Conservation (phyloP, 2,888 invertebrate species). For the Tachystola acroxantha region DNA sequence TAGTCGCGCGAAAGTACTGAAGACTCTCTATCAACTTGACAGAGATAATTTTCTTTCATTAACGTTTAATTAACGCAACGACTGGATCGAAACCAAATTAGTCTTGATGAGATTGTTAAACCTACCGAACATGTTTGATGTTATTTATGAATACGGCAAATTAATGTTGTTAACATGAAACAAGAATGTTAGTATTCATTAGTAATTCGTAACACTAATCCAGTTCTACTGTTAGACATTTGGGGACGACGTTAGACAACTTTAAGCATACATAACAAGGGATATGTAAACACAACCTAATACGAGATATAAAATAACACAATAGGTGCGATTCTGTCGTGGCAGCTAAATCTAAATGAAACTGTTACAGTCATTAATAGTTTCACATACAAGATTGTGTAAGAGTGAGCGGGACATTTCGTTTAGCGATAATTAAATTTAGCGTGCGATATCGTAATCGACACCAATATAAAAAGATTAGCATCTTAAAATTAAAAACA, state of each 20-base stretch:
- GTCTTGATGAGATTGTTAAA: slow-evolving; percentile 10
- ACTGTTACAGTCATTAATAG: too few relatives aligned
- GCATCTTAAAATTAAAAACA: too few relatives aligned
- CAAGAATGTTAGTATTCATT: slow-evolving; percentile 38
- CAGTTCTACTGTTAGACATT: slow-evolving; percentile 25
- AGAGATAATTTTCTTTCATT: too few relatives aligned
- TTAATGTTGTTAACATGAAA: slow-evolving; percentile 38
- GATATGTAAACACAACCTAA: neutral
- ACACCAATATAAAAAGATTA: too few relatives aligned
- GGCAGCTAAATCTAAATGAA: too few relatives aligned
- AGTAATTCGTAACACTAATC: slow-evolving; percentile 19
- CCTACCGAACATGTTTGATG: slow-evolving; percentile 22
- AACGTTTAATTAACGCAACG: too few relatives aligned
- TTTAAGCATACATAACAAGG: neutral
- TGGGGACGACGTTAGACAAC: slow-evolving; percentile 3
- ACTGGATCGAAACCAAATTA: neutral
- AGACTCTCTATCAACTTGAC: too few relatives aligned
- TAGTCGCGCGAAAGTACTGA: slow-evolving; percentile 1
- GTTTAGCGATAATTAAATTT: too few relatives aligned
- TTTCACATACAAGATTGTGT: too few relatives aligned
- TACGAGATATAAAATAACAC: neutral
- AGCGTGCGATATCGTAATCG: too few relatives aligned
- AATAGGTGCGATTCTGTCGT: too few relatives aligned
- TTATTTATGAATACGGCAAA: slow-evolving; percentile 24
- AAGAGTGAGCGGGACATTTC: too few relatives aligned